Evolutionary conservation across 64 coral and sea anemone genomes (phyloP).

Genomic region (Dendronephthya gigantea): DNA sequence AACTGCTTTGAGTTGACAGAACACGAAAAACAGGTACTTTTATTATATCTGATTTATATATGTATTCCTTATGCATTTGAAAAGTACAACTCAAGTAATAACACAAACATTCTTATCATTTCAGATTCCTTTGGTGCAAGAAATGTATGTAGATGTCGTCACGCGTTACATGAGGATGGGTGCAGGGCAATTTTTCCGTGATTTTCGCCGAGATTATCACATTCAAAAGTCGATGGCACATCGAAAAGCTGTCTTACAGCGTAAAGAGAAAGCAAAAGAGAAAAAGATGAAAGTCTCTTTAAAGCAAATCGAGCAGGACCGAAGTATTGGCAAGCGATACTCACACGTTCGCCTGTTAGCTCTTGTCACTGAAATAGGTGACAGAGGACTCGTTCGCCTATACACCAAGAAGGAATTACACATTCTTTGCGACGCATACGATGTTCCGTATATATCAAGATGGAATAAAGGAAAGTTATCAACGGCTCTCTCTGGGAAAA

Average conservation of each 20-base stretch:
- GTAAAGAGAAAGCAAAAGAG: constrained; percentile 8
- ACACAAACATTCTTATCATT: not conserved
- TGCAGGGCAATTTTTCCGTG: not conserved
- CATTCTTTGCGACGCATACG: not conserved
- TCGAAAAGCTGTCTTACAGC: not conserved
- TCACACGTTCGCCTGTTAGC: not conserved
- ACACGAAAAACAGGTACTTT: no score
- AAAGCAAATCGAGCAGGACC: not conserved
- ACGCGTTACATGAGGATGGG: not conserved
- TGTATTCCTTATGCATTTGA: no score
- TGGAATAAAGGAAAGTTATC: not conserved
- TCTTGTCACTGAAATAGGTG: not conserved
- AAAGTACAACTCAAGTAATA: no score
- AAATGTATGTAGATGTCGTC: not conserved
- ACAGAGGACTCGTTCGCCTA: not conserved
- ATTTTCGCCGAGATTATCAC: not conserved
- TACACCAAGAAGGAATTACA: not conserved
- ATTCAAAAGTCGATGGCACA: not conserved
- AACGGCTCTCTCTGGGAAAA: not conserved
- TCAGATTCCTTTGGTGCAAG: not conserved
- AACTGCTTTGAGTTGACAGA: no score
- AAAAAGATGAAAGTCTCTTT: constrained; percentile 7
- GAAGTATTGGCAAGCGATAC: not conserved
- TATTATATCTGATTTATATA: no score
- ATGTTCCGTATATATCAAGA: not conserved